These are phyloP conservation scores for Eulemur rubriventer DNA, from an alignment of 2,797 vertebrate genomes.

Conservation along the genomic window DNA sequence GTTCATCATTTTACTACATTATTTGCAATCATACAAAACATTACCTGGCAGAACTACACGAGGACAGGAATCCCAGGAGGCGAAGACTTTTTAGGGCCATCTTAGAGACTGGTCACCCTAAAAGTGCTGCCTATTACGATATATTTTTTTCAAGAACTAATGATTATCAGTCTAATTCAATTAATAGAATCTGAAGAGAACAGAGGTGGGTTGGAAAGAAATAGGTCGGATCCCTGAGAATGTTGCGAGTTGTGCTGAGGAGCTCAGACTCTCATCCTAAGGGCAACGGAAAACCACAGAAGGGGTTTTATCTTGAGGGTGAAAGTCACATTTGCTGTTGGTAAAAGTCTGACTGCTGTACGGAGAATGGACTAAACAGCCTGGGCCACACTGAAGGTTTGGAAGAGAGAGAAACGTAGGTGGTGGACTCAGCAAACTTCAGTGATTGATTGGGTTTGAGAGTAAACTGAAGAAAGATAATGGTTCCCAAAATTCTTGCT, in stretches of 20 bases:
- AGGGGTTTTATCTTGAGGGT: not conserved
- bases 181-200: not conserved
- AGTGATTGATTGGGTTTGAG: not conserved
- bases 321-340: not conserved
- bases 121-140: not conserved
- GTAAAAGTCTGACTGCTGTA: not conserved
- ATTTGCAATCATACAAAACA: not conserved
- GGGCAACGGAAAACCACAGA: not conserved
- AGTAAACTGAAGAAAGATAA: not conserved
- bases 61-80: too few species aligned
- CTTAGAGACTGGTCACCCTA: not conserved
- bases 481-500: not conserved
- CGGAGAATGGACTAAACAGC: not conserved
- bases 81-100: not conserved
- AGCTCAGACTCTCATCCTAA: not conserved
- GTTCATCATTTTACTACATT: not conserved
- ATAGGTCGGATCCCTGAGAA: not conserved
- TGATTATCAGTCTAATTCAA: not conserved
- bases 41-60: not conserved
- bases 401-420: not conserved
- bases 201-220: not conserved
- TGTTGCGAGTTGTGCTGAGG: not conserved
- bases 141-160: not conserved
- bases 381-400: not conserved
- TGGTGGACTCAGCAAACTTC: not conserved